These are phyloP conservation scores for Phania funesta DNA, from an alignment of 2,888 invertebrate genomes.

Conservation along the genomic window DNA sequence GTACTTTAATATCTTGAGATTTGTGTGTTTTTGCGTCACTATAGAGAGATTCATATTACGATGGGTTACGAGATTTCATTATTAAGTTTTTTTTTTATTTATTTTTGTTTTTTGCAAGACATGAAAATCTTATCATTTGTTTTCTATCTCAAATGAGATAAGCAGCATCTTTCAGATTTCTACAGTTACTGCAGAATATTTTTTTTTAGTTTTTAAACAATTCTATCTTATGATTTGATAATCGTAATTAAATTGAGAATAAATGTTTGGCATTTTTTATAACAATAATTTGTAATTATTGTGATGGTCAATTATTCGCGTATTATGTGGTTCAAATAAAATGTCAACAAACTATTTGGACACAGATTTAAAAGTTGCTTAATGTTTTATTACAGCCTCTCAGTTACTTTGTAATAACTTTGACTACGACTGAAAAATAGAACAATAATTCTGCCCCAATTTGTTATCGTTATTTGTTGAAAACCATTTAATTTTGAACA, in stretches of 20 bases:
- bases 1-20: constrained; percentile 8
- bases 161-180: constrained; percentile 59
- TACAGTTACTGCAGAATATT: constrained; percentile 39
- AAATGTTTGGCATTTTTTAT: background rate
- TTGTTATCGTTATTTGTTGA: too few relatives aligned
- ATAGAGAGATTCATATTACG: background rate
- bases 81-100: too few relatives aligned
- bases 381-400: too few relatives aligned
- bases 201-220: constrained; percentile 2
- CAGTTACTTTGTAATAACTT: too few relatives aligned
- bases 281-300: too few relatives aligned
- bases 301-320: too few relatives aligned
- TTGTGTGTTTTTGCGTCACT: constrained; percentile 42
- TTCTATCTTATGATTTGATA: constrained; percentile 54
- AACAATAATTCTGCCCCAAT: too few relatives aligned
- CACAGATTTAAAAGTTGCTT: too few relatives aligned
- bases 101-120: constrained; percentile 32
- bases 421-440: too few relatives aligned
- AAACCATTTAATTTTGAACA: too few relatives aligned
- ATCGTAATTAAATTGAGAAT: constrained; percentile 25
- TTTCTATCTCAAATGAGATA: constrained; percentile 50
- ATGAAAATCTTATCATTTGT: constrained; percentile 45
- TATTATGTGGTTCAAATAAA: too few relatives aligned
- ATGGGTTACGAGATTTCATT: constrained; percentile 10
- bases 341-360: too few relatives aligned